Evolutionary conservation across 2,797 vertebrate genomes (phyloP).

Genomic region (Chromobotia macracanthus): DNA sequence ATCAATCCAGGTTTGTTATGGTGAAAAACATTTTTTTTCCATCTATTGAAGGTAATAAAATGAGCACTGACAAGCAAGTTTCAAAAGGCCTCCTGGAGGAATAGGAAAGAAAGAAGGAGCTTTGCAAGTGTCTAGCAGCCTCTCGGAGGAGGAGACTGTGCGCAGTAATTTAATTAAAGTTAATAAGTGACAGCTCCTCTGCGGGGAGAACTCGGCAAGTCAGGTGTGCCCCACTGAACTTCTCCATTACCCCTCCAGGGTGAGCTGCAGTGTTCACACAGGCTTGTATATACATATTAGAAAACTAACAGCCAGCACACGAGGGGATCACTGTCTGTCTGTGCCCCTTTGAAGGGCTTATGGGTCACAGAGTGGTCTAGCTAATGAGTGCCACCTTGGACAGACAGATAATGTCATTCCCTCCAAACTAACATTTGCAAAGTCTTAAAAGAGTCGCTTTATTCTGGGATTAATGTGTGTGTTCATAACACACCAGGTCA

Average conservation of each 20-base stretch:
- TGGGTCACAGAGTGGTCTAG: too few species aligned
- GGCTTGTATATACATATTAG: constrained; percentile 2
- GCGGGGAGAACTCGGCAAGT: constrained; percentile 29
- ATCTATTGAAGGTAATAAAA: constrained; percentile 3
- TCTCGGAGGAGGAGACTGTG: constrained; percentile 63
- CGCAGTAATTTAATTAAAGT: constrained; percentile 70
- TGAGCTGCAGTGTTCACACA: too few species aligned
- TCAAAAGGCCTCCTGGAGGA: too few species aligned
- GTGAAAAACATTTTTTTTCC: constrained; percentile 47
- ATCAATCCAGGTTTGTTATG: constrained; percentile 48
- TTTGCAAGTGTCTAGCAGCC: constrained; percentile 59
- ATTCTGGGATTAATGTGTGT: too few species aligned
- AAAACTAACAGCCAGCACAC: constrained; percentile 33
- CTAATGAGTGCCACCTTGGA: too few species aligned
- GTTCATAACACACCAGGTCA: background rate
- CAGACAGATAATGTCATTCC: too few species aligned
- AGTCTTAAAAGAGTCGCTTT: too few species aligned
- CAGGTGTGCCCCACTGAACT: constrained; percentile 47
- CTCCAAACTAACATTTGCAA: too few species aligned
- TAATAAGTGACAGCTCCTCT: constrained; percentile 57
- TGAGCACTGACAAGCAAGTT: too few species aligned
- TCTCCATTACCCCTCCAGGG: constrained; percentile 37
- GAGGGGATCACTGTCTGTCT: background rate
- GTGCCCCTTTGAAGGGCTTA: constrained; percentile 17
- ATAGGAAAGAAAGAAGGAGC: constrained; percentile 59